Conservation (phyloP, 1,140 invertebrate genomes). For the Thereuonema tuberculata region DNA sequence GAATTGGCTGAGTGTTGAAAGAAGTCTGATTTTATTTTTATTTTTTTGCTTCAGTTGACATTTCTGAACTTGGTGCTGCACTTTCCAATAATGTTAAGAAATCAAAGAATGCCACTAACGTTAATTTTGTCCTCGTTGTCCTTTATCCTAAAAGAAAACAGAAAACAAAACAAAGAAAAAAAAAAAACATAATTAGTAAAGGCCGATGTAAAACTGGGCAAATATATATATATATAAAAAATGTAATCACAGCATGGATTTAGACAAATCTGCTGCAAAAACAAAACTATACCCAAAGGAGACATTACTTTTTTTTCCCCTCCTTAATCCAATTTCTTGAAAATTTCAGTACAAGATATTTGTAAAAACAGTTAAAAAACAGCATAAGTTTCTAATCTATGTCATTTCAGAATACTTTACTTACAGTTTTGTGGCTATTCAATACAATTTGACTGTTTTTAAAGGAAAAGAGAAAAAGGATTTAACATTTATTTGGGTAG, state of each 20-base stretch:
- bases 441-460: too few relatives aligned
- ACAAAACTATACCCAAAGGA: not conserved
- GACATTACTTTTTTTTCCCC: not conserved
- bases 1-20: not conserved
- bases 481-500: too few relatives aligned
- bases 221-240: too few relatives aligned
- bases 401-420: too few relatives aligned
- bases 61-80: not conserved
- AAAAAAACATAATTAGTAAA: not conserved
- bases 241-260: too few relatives aligned
- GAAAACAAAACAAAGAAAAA: not conserved
- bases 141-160: not conserved
- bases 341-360: too few relatives aligned
- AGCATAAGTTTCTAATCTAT: too few relatives aligned
- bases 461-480: too few relatives aligned
- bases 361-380: too few relatives aligned
- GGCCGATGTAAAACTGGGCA: too few relatives aligned
- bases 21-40: too few relatives aligned
- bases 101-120: not conserved
- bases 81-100: not conserved
- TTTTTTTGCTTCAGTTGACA: not conserved
- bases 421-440: too few relatives aligned
- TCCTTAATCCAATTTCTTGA: not conserved
- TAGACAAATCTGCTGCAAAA: not conserved
- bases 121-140: not conserved